phyloP scores from a whole-genome alignment of 2,888 invertebrate genomes.

The Blera fallax region DNA sequence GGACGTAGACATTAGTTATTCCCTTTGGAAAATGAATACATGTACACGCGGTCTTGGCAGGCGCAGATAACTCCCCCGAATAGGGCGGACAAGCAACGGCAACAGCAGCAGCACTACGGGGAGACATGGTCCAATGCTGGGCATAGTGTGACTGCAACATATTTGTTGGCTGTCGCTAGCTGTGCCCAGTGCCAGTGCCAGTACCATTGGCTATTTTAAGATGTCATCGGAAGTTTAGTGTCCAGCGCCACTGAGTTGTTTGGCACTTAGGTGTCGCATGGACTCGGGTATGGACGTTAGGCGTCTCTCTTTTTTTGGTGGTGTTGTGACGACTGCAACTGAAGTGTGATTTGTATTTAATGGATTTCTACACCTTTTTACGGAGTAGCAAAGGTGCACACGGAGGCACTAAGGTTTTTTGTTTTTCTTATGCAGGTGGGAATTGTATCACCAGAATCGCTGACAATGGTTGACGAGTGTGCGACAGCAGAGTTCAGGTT shows the following conservation, averaged over 20 bases:
- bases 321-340: constrained; percentile 52
- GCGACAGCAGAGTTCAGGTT: constrained; percentile 26
- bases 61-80: constrained; percentile 70
- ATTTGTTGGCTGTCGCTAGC: constrained; percentile 50
- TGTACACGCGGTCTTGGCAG: constrained; percentile 59
- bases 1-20: constrained; percentile 81
- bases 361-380: constrained; percentile 70
- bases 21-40: constrained; percentile 81
- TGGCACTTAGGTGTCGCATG: constrained; percentile 61
- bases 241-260: constrained; percentile 57
- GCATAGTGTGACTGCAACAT: constrained; percentile 39
- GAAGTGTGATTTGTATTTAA: constrained; percentile 72
- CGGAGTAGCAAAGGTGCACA: constrained; percentile 21
- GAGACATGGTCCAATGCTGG: constrained; percentile 5
- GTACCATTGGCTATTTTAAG: constrained; percentile 47
- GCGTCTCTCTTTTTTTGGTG: constrained; percentile 36
- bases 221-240: constrained; percentile 72
- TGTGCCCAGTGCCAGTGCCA: constrained; percentile 14
- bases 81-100: constrained; percentile 56
- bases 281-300: constrained; percentile 18
- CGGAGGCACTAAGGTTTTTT: constrained; percentile 46
- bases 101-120: neutral
- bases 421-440: constrained; percentile 64
- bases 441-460: constrained; percentile 7
- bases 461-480: constrained; percentile 33